These are phyloP conservation scores for Ginglymostoma cirratum DNA, from an alignment of 2,113 vertebrate genomes.

Conservation along the genomic window DNA sequence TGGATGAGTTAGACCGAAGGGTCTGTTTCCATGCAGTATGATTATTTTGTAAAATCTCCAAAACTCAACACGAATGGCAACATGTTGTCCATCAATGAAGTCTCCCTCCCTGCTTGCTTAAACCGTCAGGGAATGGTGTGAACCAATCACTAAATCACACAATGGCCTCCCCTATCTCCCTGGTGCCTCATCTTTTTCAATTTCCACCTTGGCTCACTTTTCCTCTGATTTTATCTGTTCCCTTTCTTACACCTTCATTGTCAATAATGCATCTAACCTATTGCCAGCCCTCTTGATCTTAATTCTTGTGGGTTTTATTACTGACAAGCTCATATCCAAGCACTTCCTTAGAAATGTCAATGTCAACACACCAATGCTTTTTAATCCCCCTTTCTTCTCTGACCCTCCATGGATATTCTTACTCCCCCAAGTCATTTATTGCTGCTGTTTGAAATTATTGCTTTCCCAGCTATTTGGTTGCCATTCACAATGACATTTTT, in stretches of 20 bases:
- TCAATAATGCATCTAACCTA: neutral
- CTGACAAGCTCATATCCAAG: neutral
- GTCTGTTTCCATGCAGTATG: too few relatives aligned
- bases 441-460: neutral
- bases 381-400: neutral
- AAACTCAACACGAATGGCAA: neutral
- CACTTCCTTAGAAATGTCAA: neutral
- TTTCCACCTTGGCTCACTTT: neutral
- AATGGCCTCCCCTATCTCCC: neutral
- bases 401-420: neutral
- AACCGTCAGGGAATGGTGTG: neutral
- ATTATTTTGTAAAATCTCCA: too few relatives aligned
- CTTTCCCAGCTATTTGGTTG: neutral
- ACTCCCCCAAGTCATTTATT: neutral
- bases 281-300: neutral
- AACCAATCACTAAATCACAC: neutral
- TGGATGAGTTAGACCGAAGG: too few relatives aligned
- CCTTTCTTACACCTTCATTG: neutral
- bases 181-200: neutral
- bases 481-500: neutral
- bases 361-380: neutral
- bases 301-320: neutral
- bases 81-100: neutral
- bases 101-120: neutral
- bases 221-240: neutral